A percentile compares a stretch with the other conserved stretches of the same genome.
Conservation (phyloP, 2,113 vertebrate species). For the Gulo gulo region DNA sequence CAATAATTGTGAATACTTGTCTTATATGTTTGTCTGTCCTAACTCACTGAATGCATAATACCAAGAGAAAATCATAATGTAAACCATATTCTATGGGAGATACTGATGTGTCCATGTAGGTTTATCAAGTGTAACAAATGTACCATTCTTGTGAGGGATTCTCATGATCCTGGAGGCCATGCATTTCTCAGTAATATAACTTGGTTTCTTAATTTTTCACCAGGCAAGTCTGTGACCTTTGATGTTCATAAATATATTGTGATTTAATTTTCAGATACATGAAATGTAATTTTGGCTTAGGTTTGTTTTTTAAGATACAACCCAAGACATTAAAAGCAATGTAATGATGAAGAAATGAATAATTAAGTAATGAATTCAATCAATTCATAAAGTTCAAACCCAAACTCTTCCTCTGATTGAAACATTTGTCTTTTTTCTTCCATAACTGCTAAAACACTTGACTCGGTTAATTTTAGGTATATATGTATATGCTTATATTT, state of each 20-base stretch:
- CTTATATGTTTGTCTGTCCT: not conserved
- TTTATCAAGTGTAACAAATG: not conserved
- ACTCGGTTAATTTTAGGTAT: not conserved
- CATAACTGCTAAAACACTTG: not conserved
- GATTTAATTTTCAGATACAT: slow-evolving; percentile 6
- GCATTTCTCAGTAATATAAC: not conserved
- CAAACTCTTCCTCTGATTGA: not conserved
- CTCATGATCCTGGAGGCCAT: not conserved
- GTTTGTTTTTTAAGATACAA: slow-evolving; percentile 20
- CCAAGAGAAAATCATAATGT: not conserved
- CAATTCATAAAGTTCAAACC: not conserved
- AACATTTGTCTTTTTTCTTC: slow-evolving; percentile 20
- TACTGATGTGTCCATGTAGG: not conserved
- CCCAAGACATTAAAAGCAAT: not conserved
- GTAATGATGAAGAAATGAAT: not conserved
- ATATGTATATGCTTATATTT: not conserved
- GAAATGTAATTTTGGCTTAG: not conserved
- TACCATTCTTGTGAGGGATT: not conserved
- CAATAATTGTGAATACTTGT: not conserved
- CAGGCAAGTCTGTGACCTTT: not conserved
- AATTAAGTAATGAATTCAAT: not conserved
- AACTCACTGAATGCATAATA: not conserved
- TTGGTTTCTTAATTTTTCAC: not conserved
- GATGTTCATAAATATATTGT: not conserved
- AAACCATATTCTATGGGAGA: not conserved